phyloP scores from a whole-genome alignment of 2,888 invertebrate genomes.

The Acleris sparsana region DNA sequence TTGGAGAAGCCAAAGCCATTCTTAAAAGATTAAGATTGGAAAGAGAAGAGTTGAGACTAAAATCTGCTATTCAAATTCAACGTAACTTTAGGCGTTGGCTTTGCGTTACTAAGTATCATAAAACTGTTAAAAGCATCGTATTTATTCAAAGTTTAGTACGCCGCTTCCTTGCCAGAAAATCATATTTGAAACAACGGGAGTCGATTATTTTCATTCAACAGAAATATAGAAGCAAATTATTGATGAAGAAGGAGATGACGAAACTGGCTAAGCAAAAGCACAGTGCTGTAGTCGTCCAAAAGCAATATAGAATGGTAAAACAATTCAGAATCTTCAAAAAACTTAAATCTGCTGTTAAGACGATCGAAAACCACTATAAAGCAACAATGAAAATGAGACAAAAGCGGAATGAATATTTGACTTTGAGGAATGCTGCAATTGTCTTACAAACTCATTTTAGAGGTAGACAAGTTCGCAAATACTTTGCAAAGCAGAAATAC shows the following conservation, averaged over 20 bases:
- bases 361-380: constrained; percentile 53
- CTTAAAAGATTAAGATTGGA: constrained; percentile 51
- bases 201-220: constrained; percentile 62
- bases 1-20: constrained; percentile 56
- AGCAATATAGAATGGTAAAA: constrained; percentile 64
- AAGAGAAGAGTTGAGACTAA: constrained; percentile 51
- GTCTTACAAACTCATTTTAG: constrained; percentile 77
- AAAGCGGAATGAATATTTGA: constrained; percentile 54
- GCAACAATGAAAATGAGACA: constrained; percentile 64
- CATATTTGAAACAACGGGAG: constrained; percentile 52
- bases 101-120: constrained; percentile 55
- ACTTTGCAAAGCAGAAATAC: constrained; percentile 57
- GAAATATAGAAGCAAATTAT: constrained; percentile 64
- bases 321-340: constrained; percentile 49
- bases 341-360: constrained; percentile 56
- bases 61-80: constrained; percentile 61
- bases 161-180: constrained; percentile 54
- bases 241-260: constrained; percentile 64
- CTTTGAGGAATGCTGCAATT: constrained; percentile 58
- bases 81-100: constrained; percentile 63
- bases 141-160: constrained; percentile 60
- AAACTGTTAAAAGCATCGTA: constrained; percentile 51
- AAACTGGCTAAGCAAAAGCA: constrained; percentile 48
- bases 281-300: constrained; percentile 68
- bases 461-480: constrained; percentile 63